phyloP scores from a whole-genome alignment of 2,888 invertebrate species.

The Choreutis nemorana region DNA sequence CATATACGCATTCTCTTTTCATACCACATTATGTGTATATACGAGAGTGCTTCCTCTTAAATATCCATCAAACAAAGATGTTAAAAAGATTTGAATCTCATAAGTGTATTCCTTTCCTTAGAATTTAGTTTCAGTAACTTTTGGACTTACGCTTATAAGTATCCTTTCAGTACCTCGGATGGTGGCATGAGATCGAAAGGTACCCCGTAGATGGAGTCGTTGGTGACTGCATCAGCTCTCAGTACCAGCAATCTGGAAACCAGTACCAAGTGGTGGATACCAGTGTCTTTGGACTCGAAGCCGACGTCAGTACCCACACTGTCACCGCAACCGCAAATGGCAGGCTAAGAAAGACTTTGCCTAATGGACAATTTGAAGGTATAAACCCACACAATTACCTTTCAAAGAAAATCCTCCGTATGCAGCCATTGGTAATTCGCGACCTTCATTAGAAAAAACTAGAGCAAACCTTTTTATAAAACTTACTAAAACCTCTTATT shows the following conservation, averaged over 20 bases:
- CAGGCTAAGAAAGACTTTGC: conserved; percentile 23
- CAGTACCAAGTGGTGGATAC: conserved; percentile 27
- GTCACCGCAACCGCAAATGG: conserved; percentile 25
- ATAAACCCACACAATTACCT: no score
- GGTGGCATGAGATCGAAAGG: conserved; percentile 50
- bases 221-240: conserved; percentile 36
- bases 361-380: conserved; percentile 17
- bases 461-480: background rate
- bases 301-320: conserved; percentile 19
- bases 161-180: conserved; percentile 34
- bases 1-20: background rate
- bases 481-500: no score
- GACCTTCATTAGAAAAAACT: background rate
- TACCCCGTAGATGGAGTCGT: conserved; percentile 24
- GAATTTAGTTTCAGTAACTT: background rate
- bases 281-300: conserved; percentile 20
- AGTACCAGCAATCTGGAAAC: conserved; percentile 19
- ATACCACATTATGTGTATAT: no score
- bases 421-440: background rate
- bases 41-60: no score
- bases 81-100: no score
- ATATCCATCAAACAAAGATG: no score
- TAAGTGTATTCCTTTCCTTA: background rate
- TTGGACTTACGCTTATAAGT: no score
- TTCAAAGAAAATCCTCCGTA: no score